Conservation (phyloP, 2,113 vertebrate genomes). For the Paedocypris sp. region DNA sequence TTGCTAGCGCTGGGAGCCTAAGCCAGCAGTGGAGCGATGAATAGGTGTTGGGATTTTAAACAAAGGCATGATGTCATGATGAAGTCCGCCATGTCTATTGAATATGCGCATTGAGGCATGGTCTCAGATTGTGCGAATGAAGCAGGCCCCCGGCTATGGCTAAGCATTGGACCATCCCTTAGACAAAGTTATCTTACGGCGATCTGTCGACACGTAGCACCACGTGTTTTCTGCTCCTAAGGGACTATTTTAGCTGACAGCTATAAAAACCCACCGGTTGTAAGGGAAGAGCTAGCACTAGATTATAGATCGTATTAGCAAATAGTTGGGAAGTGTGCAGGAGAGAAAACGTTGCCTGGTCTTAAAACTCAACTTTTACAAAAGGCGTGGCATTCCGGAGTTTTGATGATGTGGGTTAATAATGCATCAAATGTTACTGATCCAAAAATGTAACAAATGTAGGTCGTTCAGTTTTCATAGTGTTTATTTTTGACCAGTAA, state of each 20-base stretch:
- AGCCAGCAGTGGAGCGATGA: conserved; percentile 45
- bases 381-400: too few relatives aligned
- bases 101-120: conserved; percentile 66
- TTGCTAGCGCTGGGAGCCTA: conserved; percentile 28
- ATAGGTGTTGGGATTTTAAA: conserved; percentile 64
- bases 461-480: too few relatives aligned
- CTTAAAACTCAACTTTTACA: too few relatives aligned
- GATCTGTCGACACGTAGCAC: conserved; percentile 65
- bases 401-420: too few relatives aligned
- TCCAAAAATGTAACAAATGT: too few relatives aligned
- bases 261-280: conserved; percentile 22
- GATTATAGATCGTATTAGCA: background rate
- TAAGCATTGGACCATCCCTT: conserved; percentile 53
- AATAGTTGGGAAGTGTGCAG: background rate
- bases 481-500: too few relatives aligned
- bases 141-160: conserved; percentile 51
- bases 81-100: conserved; percentile 61
- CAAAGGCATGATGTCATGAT: conserved; percentile 71
- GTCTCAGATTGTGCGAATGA: conserved; percentile 62
- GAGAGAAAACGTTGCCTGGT: background rate
- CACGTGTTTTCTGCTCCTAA: conserved; percentile 54
- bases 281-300: background rate
- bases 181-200: conserved; percentile 71
- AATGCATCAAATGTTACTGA: too few relatives aligned
- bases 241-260: conserved; percentile 54